Base-by-base conservation (phyloP, 2,888 invertebrate genomes). In the Euplexia lucipara region DNA sequence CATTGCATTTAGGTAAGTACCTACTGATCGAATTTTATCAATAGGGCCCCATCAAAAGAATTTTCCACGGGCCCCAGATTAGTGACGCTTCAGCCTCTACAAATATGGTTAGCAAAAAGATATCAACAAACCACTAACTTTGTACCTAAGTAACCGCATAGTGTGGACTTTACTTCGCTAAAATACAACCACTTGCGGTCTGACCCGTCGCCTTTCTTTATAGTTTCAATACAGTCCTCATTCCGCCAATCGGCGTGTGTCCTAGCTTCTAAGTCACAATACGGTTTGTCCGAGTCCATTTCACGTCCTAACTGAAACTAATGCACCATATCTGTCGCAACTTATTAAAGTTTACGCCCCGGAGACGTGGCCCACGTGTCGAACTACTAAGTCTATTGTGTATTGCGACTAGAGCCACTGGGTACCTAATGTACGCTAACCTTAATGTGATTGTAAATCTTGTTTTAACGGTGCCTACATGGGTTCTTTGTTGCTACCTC, bases 261-360 rank as follows among this genome's bases (percentile, higher is more conserved):
- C 56, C 56, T 39, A 32, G 8, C 56, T 41, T 34, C 75, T 75
- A 56, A 73, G 73, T 75, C 84, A 88, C 90, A 87, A 86, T 90
- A 81, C 82, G 75, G 73, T 72, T 75, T 62, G 84, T 83, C 84
- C 60, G 77, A 83, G 79, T 88, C 89, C 89, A 89, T 90, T 90
- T 83, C 78, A 60, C 44, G 59, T 51, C 58, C 84, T 93, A 92
- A 93, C 88, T 87, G 88, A 89, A 92, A 93, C 85, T 88, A 91
- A 93, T 89, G 92, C 85, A 87, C 90, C 85, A 86, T 90, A 90
- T 89, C 87, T 86, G 91, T 92, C 91, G n/a, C 86, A 71, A 76
- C 86, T 89, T 87, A 92, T 90, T 88, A 89, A 86, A 86, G 83
- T 92, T 93, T 93, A 93, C 90, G 90, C 80, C 71, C 62, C 54